Conservation (phyloP, 2,797 vertebrate species). For the Acropternis orthonyx region DNA sequence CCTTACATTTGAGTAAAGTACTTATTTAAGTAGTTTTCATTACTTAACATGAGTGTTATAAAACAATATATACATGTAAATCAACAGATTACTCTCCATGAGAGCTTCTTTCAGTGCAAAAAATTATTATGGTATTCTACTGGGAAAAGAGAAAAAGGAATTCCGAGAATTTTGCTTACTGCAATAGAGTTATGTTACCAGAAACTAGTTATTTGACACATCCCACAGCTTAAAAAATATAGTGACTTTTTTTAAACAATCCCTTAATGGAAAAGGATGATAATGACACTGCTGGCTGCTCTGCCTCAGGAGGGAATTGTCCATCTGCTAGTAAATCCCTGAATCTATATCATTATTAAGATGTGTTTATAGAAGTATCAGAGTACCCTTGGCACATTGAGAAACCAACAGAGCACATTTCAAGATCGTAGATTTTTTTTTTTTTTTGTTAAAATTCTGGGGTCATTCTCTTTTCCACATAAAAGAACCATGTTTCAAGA, state of each 20-base stretch:
- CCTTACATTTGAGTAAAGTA: background rate
- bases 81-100: background rate
- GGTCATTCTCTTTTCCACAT: background rate
- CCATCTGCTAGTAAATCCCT: background rate
- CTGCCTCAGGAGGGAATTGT: background rate
- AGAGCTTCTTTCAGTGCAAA: background rate
- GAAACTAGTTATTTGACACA: background rate
- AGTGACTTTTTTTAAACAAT: background rate
- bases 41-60: background rate
- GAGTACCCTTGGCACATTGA: background rate
- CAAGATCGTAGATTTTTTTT: background rate
- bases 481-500: slow-evolving; percentile 30
- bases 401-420: background rate
- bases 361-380: background rate
- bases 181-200: background rate
- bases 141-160: background rate
- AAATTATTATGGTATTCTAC: background rate
- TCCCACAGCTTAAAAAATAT: background rate
- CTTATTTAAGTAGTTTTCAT: background rate
- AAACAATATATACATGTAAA: background rate
- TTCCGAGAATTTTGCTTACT: background rate
- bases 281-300: background rate
- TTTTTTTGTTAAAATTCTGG: slow-evolving; percentile 12
- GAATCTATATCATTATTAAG: background rate
- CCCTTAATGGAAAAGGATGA: background rate